Evolutionary conservation across 2,113 vertebrate species (phyloP).

Genomic region (Nematolebias whitei): DNA sequence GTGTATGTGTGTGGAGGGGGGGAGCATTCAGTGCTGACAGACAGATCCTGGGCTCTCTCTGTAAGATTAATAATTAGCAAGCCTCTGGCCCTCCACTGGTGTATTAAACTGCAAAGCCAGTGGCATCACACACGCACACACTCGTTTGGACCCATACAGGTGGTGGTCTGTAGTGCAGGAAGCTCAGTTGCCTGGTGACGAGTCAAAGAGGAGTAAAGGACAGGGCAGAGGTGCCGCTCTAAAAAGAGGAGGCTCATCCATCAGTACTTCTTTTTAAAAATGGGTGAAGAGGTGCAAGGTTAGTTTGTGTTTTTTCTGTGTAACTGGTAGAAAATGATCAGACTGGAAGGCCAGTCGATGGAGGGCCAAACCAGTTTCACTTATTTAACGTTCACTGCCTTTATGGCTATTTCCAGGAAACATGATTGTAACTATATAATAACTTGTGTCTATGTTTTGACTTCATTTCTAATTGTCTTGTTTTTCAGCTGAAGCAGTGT

Average conservation of each 20-base stretch:
- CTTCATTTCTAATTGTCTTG: background rate
- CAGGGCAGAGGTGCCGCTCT: slow-evolving; percentile 55
- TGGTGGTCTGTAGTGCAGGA: slow-evolving; percentile 52
- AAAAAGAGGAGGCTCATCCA: slow-evolving; percentile 55
- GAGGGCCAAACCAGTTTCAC: background rate
- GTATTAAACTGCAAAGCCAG: slow-evolving; percentile 70
- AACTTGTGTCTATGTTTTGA: slow-evolving; percentile 3
- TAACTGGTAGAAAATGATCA: slow-evolving; percentile 20
- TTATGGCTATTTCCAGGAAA: background rate
- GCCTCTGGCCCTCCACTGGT: slow-evolving; percentile 70
- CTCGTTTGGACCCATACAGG: slow-evolving; percentile 35
- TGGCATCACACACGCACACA: slow-evolving; percentile 44
- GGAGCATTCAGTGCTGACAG: slow-evolving; percentile 72
- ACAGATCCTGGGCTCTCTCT: slow-evolving; percentile 67
- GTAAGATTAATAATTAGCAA: slow-evolving; percentile 83
- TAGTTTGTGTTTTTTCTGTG: slow-evolving; percentile 55
- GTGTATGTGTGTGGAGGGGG: slow-evolving; percentile 26
- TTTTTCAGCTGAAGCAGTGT: slow-evolving; percentile 62
- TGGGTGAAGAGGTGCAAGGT: slow-evolving; percentile 68
- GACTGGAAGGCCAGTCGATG: background rate
- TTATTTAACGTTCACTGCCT: slow-evolving; percentile 2
- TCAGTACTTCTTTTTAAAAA: slow-evolving; percentile 65
- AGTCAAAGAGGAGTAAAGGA: slow-evolving; percentile 40
- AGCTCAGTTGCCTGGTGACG: slow-evolving; percentile 67
- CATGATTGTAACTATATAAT: background rate